phyloP scores from a whole-genome alignment of 2,888 invertebrate species.

The Lepetodrilus schrolli region DNA sequence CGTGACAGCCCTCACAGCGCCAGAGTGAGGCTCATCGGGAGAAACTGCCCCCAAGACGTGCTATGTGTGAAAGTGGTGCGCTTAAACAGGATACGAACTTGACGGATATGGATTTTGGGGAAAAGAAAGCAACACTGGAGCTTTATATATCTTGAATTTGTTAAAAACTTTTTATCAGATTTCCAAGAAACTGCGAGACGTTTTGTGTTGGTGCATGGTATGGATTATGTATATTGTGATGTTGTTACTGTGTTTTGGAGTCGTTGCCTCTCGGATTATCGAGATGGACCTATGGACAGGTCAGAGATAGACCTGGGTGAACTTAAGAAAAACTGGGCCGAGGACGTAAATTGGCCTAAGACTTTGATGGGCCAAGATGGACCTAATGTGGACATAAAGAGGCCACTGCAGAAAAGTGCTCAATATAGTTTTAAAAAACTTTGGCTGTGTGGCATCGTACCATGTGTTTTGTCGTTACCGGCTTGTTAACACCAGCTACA shows the following conservation, averaged over 20 bases:
- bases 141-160: too few relatives aligned
- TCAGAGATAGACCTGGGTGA: not conserved
- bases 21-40: not conserved
- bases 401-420: conserved; percentile 24
- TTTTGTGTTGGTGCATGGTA: conserved; percentile 8
- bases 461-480: conserved; percentile 8
- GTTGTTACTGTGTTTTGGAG: too few relatives aligned
- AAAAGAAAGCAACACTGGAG: not conserved
- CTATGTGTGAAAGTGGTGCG: not conserved
- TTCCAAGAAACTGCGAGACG: conserved; percentile 10
- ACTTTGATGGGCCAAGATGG: too few relatives aligned
- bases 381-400: too few relatives aligned
- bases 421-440: conserved; percentile 6
- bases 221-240: conserved; percentile 15
- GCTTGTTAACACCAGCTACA: too few relatives aligned
- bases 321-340: not conserved
- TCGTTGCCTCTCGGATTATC: too few relatives aligned
- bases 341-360: not conserved
- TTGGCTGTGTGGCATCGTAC: conserved; percentile 22
- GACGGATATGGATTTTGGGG: too few relatives aligned
- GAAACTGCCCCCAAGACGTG: not conserved
- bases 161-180: not conserved
- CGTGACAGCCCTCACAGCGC: too few relatives aligned
- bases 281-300: too few relatives aligned
- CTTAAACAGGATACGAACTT: too few relatives aligned